phyloP scores from a whole-genome alignment of 2,888 invertebrate genomes.

The Lissocephala sabroskyi region DNA sequence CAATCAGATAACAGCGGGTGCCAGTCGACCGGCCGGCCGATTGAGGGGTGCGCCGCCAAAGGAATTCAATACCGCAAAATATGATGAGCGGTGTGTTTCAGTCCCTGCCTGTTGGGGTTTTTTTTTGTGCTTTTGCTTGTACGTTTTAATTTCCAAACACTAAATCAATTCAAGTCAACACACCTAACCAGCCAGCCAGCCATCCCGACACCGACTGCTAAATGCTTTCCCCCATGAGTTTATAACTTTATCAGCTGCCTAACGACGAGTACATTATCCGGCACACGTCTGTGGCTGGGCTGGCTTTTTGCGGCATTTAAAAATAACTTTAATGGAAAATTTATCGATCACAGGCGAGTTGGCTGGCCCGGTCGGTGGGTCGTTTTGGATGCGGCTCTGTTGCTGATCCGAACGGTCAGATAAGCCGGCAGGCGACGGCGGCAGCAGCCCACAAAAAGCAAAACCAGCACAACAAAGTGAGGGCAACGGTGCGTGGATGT shows the following conservation, averaged over 20 bases:
- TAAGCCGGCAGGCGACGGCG: conserved; percentile 24
- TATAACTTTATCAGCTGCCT: conserved; percentile 68
- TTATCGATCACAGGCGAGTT: conserved; percentile 61
- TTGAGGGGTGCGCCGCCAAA: no score
- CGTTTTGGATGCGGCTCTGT: neutral
- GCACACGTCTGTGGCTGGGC: conserved; percentile 25
- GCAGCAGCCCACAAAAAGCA: conserved; percentile 22
- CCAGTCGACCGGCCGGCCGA: no score
- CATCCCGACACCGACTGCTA: conserved; percentile 35
- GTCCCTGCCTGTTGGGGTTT: neutral
- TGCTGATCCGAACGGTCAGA: conserved; percentile 40
- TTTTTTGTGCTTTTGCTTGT: neutral
- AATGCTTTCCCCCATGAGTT: conserved; percentile 50
- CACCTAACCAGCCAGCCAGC: conserved; percentile 4
- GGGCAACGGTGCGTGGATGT: conserved; percentile 16
- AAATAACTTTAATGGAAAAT: conserved; percentile 71
- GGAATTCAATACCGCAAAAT: conserved; percentile 52
- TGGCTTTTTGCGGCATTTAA: conserved; percentile 60
- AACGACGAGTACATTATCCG: conserved; percentile 69
- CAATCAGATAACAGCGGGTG: conserved; percentile 70
- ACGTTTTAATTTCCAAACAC: conserved; percentile 42
- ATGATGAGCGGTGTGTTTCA: no score
- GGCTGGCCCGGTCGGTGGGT: conserved; percentile 1
- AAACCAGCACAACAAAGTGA: conserved; percentile 7
- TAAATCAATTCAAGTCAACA: conserved; percentile 44